Base-by-base conservation (phyloP, 2,888 invertebrate genomes). In the Mythimna pallens region DNA sequence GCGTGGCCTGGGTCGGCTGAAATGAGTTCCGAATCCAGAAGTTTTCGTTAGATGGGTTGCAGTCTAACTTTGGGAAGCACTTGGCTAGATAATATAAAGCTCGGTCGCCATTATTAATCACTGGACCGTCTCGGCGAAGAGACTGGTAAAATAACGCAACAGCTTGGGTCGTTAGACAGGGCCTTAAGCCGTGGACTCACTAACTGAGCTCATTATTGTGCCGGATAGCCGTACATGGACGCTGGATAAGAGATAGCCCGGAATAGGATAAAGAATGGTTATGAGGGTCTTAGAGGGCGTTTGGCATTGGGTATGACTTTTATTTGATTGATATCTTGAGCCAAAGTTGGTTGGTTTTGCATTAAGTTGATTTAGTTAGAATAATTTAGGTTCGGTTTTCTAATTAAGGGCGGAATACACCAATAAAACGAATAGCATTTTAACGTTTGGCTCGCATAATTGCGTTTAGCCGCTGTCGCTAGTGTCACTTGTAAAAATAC, bases 81-180 rank as follows among this genome's bases (percentile, higher is more conserved):
- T 20, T n/a, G 20, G 50, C 54, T 22, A 63, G 63, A 73, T 70
- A 76, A 73, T 76, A 62, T 82, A 65, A 78, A 65, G 73, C 71
- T 70, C 64, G 70, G 73, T 70, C 64, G 58, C 65, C 58, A 75
- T 76, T 76, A 84, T 82, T 84, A 84, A 84, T 84, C 82, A 84
- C 74, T 73, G 77, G 76, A 72, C 76, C 55, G 71, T 81, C 78
- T 69, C 43, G 61, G 43, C 67, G 64, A 62, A 65, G 72, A 78
- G 73, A 74, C 70, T 78, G 71, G 64, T 57, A 80, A 76, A 84
- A 82, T 84, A 84, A 84, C 65, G 73, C 80, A 81, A 84, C 84
- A 84, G 85, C 82, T 81, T 82, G 75, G 64, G 22, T 84, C 84
- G 75, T 84, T 76, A 81, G 81, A 81, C 76, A 65, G 65, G 52